Conservation (phyloP, 2,888 invertebrate species). For the Hypercompe scribonia region DNA sequence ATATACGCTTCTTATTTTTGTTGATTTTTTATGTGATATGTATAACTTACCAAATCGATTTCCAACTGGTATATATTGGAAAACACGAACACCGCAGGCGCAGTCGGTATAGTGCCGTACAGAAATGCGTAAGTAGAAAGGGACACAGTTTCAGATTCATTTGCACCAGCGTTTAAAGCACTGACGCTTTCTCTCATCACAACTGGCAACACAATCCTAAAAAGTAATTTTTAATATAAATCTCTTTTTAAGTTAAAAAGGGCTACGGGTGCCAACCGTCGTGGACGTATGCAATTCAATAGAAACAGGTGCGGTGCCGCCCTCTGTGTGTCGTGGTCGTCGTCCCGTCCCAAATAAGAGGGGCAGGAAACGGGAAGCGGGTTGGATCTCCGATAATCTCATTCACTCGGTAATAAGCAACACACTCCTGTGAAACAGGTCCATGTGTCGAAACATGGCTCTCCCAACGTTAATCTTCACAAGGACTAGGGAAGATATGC, state of each 20-base stretch:
- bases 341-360: too few species aligned
- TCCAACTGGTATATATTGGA: conserved; percentile 95
- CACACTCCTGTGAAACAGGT: too few species aligned
- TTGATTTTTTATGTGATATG: background rate
- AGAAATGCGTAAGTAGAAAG: conserved; percentile 97
- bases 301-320: too few species aligned
- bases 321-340: too few species aligned
- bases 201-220: conserved; percentile 92
- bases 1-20: background rate
- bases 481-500: background rate
- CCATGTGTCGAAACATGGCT: too few species aligned
- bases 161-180: conserved; percentile 89
- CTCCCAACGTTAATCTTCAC: too few species aligned
- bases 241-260: too few species aligned
- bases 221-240: conserved; percentile 43
- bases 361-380: too few species aligned
- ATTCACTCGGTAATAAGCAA: too few species aligned
- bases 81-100: conserved; percentile 98
- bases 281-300: too few species aligned
- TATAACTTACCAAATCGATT: conserved; percentile 92
- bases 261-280: too few species aligned
- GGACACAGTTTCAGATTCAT: conserved; percentile 91
- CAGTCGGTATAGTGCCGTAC: conserved; percentile 98
- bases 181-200: conserved; percentile 95
- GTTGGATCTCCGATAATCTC: too few species aligned